Evolutionary conservation across 1,140 invertebrate genomes (phyloP).

Genomic region (Chironomus tepperi): DNA sequence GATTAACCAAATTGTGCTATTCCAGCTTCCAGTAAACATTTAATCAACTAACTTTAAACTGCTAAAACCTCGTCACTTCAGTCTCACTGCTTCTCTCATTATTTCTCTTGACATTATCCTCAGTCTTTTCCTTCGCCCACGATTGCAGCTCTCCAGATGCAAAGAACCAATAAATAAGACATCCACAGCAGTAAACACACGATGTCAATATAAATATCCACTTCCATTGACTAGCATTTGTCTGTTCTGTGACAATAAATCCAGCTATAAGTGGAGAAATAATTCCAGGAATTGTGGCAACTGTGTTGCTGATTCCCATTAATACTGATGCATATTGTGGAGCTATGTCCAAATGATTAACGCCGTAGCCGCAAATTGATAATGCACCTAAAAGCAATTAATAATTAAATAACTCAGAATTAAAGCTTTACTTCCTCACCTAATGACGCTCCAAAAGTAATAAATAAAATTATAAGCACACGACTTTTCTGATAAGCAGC

Average conservation of each 20-base stretch:
- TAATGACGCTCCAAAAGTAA: conserved; percentile 58
- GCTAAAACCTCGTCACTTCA: no score
- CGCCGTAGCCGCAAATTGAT: conserved; percentile 71
- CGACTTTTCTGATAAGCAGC: conserved; percentile 54
- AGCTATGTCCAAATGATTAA: conserved; percentile 74
- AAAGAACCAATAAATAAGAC: neutral
- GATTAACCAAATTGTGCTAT: no score
- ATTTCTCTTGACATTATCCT: no score
- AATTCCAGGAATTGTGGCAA: conserved; percentile 71
- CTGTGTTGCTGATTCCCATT: conserved; percentile 76
- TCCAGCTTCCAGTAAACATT: no score
- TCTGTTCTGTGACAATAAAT: neutral
- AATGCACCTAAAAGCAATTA: conserved; percentile 54
- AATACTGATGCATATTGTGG: conserved; percentile 64
- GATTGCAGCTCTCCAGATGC: conserved; percentile 41
- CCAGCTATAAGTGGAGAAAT: conserved; percentile 66
- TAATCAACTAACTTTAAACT: no score
- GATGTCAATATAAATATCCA: neutral
- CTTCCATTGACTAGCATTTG: neutral
- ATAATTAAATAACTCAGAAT: no score
- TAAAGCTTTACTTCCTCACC: conserved; percentile 39
- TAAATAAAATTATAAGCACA: conserved; percentile 52
- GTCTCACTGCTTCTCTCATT: no score
- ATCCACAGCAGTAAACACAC: neutral
- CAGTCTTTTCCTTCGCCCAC: neutral